Percentiles rank a stretch among this genome's conserved stretches.
Conservation (phyloP, 2,797 vertebrate species). For the Bradypus variegatus region DNA sequence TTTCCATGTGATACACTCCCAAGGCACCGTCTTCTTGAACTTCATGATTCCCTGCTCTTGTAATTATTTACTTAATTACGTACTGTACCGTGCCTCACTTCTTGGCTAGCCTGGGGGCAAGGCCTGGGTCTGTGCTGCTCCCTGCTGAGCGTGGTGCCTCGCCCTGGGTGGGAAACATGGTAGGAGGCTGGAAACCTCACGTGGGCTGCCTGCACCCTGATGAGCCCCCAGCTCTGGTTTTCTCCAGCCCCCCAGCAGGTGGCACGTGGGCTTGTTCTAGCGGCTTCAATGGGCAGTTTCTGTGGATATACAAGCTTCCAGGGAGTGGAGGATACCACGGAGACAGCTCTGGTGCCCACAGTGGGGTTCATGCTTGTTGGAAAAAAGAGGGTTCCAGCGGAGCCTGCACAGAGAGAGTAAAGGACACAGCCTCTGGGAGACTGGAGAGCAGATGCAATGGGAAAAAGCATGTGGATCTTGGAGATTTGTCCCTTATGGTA, state of each 20-base stretch:
- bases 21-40: neutral
- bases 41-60: neutral
- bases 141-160: neutral
- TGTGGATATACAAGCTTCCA: too few species aligned
- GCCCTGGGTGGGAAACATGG: neutral
- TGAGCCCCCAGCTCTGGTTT: neutral
- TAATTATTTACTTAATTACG: neutral
- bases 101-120: neutral
- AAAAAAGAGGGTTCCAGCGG: neutral
- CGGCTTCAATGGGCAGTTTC: too few species aligned
- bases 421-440: neutral
- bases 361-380: too few species aligned
- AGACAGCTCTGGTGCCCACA: neutral
- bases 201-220: too few species aligned
- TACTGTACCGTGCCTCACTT: neutral
- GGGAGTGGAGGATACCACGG: neutral
- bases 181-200: neutral
- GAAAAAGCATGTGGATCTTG: neutral
- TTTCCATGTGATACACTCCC: too few species aligned
- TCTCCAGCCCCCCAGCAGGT: neutral
- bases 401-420: neutral
- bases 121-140: neutral
- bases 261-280: neutral
- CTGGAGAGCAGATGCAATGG: neutral
- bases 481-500: neutral